Evolutionary conservation across 2,888 invertebrate species (phyloP), one percentile per base, ranked within the genome.

Genomic region (Erebia ligea): DNA sequence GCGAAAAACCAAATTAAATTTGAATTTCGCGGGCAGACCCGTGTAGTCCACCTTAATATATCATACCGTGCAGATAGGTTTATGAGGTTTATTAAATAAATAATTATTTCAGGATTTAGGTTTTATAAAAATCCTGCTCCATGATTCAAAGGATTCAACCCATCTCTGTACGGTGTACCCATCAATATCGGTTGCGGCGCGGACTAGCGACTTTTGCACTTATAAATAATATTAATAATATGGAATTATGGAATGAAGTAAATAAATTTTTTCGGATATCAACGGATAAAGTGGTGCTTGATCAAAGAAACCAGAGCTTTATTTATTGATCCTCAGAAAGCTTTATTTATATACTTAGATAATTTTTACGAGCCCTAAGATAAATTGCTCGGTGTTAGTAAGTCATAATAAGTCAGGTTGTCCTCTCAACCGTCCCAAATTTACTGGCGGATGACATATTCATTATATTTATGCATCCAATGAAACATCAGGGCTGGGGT

Each of bases 361-460:
- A 48, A 40, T 58, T 54, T 64, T 54, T 64, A 64, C 8, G 52
- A 64, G 17, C 40, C 64, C 64, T 6, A 17, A 64, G 64, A 64
- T 64, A 64, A 48, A 62, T 48, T 15, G 48, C 64, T 64, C 10
- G 52, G 54, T 52, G 54, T 19, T 17, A 64, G 56, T 65, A 66
- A 66, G 65, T 56, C 65, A 56, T 11, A 82, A 84, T 84, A 79
- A 79, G 78, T 83, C 56, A 42, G 64, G 34, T 78, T 73, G 77
- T 74, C 76, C 76, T 76, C 82, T 80, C 79, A 82, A 84, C 81
- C 78, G 80, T 74, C 70, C 73, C 70, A 76, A 86, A 87, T 84
- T 81, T 84, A 79, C 79, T 75, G 85, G 25, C 73, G 84, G 85
- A 78, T 84, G 86, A 86, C 88, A 87, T 84, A 85, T 83, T 85